phyloP scores from a whole-genome alignment of 2,888 invertebrate genomes.

The Gymnoscelis rufifasciata region DNA sequence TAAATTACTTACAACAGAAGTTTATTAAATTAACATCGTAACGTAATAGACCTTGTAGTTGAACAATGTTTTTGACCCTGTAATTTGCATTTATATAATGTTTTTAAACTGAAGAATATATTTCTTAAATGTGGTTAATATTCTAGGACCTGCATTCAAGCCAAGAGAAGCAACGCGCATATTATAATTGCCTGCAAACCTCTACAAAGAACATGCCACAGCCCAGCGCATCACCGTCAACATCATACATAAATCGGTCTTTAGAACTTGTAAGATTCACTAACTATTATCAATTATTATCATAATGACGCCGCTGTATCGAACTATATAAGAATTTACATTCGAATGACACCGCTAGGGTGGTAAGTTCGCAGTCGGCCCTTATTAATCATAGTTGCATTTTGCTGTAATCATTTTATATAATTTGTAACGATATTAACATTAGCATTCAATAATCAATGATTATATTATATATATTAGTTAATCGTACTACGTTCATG shows the following conservation, averaged over 20 bases:
- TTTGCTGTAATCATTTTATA: slow-evolving; percentile 18
- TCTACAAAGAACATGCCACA: slow-evolving; percentile 46
- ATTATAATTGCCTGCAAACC: slow-evolving; percentile 58
- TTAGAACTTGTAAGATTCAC: slow-evolving; percentile 45
- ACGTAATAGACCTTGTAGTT: no score
- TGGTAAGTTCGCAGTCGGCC: slow-evolving; percentile 21
- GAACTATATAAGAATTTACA: slow-evolving; percentile 22
- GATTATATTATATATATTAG: slow-evolving; percentile 19
- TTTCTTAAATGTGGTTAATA: background rate
- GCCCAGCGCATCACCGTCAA: slow-evolving; percentile 40
- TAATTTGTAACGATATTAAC: slow-evolving; percentile 25
- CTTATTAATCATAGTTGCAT: slow-evolving; percentile 20
- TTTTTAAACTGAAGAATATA: no score
- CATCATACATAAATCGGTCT: slow-evolving; percentile 40
- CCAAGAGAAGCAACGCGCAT: slow-evolving; percentile 51
- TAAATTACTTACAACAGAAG: no score
- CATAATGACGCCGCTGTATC: slow-evolving; percentile 26
- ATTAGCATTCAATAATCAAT: slow-evolving; percentile 31
- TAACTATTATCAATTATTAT: slow-evolving; percentile 43
- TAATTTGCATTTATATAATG: background rate
- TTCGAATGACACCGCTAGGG: slow-evolving; percentile 16
- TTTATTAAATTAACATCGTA: no score
- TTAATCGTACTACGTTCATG: slow-evolving; percentile 25
- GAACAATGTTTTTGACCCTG: background rate
- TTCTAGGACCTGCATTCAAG: slow-evolving; percentile 59